Base-by-base conservation (phyloP, 2,888 invertebrate genomes). In the Plagodis dolabraria region DNA sequence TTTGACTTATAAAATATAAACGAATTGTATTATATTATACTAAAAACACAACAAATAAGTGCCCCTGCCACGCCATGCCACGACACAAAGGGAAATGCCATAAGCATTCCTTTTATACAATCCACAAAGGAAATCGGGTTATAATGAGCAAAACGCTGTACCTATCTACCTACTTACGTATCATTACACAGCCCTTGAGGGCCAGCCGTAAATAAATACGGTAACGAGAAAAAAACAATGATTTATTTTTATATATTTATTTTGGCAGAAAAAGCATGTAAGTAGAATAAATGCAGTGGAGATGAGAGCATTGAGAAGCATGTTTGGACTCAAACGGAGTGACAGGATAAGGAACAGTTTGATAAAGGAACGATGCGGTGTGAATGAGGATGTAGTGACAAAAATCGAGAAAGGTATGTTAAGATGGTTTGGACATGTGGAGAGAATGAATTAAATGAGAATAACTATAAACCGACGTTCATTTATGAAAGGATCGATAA, bases 131-230 rank as follows among this genome's bases (percentile, higher is more conserved):
- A 60, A 71, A 72, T 71, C 68, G 72, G 67, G 48, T 68, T 66
- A 67, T 77, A 72, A 78, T 70, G 74, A 71, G 69, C 66, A 73
- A 74, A 75, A 71, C 68, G 33, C 57, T 56, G 36, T 54, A 46
- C 22, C 22, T n/a, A 34, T n/a, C 2, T 48, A 44, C 48, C 52
- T 47, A n/a, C 55, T 48, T 53, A 59, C 49, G 56, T 48, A 47
- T 51, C 53, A 60, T 62, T 63, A 60, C 34, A n/a, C 22, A 47
- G 46, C 53, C 46, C 44, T 50, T 11, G 8, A 54, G 55, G 46
- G 12, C 22, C 40, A 34, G 8, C n/a, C 12, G 9, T 7, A 57
- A 57, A 47, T 44, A 45, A 35, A 49, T 33, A 43, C 12, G 43
- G 11, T 12, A 7, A 11, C 43, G 9, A 38, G 7, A 38, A 7